Evolutionary conservation across 1,140 invertebrate species (phyloP), one percentile per base, ranked within the genome.

Genomic region (Arion vulgaris): DNA sequence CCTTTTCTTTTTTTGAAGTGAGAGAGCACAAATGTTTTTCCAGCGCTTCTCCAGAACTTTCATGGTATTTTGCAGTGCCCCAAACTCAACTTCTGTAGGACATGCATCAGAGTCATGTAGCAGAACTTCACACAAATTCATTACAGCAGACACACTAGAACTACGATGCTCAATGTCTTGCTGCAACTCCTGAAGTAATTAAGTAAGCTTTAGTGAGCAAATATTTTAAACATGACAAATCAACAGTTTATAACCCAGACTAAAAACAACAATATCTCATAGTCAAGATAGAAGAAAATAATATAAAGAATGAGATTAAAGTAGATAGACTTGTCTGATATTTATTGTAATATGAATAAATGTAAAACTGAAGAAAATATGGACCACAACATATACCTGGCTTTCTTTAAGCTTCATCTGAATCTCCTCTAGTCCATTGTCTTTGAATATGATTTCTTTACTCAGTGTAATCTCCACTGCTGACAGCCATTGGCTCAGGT

Each of bases 101-200:
- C 91, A 92, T 72, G 91, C 92, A 85, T 92, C 91, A 13, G 88
- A 87, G 82, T 92, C 92, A 81, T 90, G 89, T 17, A 91, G 85
- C 53, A 93, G 86, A 45, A 92, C 90, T 86, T 97, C 95, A 89
- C 96, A 97, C 0, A 97, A 93, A 87, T 96, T 97, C 1, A 98
- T 90, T 0, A 97, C 95, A 86, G 97, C 96, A 0, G 95, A 95
- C 34, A 98, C 94, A 85, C 95, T 95, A 62, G 94, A 94, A 89
- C 96, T 96, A 86, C 97, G 95, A 17, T 94, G 93, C 89, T 97
- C 96, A 45, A 98, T 97, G 28, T 94, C 95, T 74, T 94, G 95
- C 86, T 96, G 95, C 4, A 97, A 93, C 76, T 95, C 93, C 92
- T 94, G 78, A 11, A 81, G 74, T 45, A 15, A 15, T 45, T 45